Percentiles rank a stretch among this genome's conserved stretches.
Conservation (phyloP, 2,888 invertebrate species). For the Mystacides longicornis region DNA sequence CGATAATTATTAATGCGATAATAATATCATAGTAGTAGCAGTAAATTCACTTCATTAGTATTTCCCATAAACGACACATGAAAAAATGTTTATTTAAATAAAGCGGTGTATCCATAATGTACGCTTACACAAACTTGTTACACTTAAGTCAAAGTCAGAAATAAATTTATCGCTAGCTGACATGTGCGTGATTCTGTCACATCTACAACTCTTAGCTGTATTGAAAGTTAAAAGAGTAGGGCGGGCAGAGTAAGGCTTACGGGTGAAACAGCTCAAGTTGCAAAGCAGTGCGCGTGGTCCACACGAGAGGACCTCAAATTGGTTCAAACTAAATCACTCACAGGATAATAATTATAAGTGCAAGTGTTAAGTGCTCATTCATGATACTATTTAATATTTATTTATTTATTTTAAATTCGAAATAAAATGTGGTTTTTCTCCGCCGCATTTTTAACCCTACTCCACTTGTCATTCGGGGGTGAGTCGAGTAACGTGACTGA, state of each 20-base stretch:
- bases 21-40: no score
- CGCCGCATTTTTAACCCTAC: neutral
- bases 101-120: no score
- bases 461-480: neutral
- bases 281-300: constrained; percentile 23
- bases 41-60: no score
- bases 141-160: no score
- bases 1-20: no score
- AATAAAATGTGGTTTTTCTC: neutral
- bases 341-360: neutral
- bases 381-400: neutral
- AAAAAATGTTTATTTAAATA: no score
- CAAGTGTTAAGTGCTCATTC: neutral
- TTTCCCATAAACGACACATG: no score
- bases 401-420: neutral
- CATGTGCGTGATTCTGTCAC: no score
- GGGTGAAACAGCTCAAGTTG: neutral
- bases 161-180: no score
- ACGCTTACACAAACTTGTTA: no score
- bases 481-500: neutral
- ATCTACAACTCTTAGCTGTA: no score
- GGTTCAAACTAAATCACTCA: constrained; percentile 2
- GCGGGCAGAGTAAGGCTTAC: neutral
- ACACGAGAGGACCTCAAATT: constrained; percentile 20
- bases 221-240: neutral